Conservation (phyloP, 2,888 invertebrate genomes). For the Tipula confusa region DNA sequence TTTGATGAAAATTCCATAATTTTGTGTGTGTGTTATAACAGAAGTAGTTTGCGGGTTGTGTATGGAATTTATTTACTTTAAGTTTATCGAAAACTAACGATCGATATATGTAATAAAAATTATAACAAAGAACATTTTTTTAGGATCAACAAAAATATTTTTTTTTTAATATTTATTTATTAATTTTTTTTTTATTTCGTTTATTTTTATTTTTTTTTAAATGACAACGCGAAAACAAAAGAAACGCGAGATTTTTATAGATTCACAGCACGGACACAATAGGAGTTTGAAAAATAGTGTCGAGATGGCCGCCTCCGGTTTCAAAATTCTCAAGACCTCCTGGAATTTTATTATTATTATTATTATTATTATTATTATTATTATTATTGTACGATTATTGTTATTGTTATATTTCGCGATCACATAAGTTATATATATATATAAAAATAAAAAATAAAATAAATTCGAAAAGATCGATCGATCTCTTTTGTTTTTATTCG, state of each 20-base stretch:
- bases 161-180: background rate
- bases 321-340: constrained; percentile 37
- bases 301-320: constrained; percentile 46
- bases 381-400: constrained; percentile 10
- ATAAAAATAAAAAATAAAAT: background rate
- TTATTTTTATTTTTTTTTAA: background rate
- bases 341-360: constrained; percentile 31
- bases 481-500: background rate
- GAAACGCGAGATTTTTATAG: background rate
- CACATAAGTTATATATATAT: background rate
- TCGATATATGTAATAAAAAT: background rate
- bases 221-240: constrained; percentile 16
- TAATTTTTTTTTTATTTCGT: background rate
- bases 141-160: background rate
- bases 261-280: constrained; percentile 30
- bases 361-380: constrained; percentile 1
- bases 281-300: constrained; percentile 41
- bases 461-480: background rate
- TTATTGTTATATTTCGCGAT: background rate
- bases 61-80: background rate
- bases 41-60: background rate
- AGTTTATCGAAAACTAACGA: constrained; percentile 3
- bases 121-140: background rate
- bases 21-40: background rate
- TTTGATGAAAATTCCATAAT: constrained; percentile 15